Conservation (phyloP, 1,140 invertebrate species). For the Drosophila miranda region DNA sequence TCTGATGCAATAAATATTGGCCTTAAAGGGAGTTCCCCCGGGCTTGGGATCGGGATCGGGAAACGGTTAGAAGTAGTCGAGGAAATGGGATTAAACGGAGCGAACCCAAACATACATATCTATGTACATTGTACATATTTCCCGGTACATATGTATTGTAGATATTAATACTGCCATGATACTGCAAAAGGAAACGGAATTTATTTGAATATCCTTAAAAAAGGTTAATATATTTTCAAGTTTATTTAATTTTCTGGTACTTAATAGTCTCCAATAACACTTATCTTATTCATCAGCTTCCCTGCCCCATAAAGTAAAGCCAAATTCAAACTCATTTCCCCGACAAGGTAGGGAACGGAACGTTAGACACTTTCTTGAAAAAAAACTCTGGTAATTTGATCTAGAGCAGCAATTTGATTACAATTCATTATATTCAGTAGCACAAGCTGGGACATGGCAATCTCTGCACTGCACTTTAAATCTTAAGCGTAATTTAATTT, state of each 20-base stretch:
- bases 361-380: neutral
- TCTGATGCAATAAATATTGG: conserved; percentile 16
- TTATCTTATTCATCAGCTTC: neutral
- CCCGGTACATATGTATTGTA: neutral
- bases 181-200: neutral
- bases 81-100: too few relatives aligned
- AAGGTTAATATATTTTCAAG: too few relatives aligned
- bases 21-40: neutral
- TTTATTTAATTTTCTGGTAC: too few relatives aligned
- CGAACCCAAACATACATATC: conserved; percentile 3
- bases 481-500: conserved; percentile 71
- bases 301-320: too few relatives aligned
- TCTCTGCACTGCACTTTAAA: conserved; percentile 57
- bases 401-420: conserved; percentile 41
- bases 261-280: too few relatives aligned
- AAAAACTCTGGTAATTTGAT: conserved; percentile 6
- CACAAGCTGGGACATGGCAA: conserved; percentile 26
- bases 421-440: conserved; percentile 55
- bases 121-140: neutral
- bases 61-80: too few relatives aligned
- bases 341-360: too few relatives aligned
- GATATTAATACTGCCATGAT: too few relatives aligned
- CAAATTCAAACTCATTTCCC: too few relatives aligned
- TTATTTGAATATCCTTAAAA: too few relatives aligned
- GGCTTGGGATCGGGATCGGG: too few relatives aligned